Conservation (phyloP, 2,113 vertebrate genomes). For the Syngnathoides biaculeatus region DNA sequence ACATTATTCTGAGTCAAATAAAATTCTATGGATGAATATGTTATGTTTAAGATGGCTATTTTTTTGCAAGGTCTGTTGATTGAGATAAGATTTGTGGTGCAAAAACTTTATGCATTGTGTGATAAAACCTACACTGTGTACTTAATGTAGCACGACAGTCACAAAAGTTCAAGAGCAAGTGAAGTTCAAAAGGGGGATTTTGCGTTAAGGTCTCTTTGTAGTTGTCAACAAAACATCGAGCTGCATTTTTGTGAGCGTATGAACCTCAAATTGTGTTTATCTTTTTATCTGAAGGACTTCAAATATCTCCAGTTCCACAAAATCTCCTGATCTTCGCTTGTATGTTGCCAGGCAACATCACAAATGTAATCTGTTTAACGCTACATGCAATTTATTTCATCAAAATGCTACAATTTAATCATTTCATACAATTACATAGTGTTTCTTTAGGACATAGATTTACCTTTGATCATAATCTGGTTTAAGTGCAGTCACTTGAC, state of each 20-base stretch:
- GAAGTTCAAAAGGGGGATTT: conserved; percentile 10
- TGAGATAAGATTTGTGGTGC: background rate
- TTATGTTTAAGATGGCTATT: too few species aligned
- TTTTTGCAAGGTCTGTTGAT: too few species aligned
- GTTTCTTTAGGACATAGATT: conserved; percentile 2
- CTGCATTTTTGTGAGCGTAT: conserved; percentile 6
- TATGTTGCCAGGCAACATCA: conserved; percentile 25
- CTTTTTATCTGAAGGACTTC: conserved; percentile 2
- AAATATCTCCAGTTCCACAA: conserved; percentile 27
- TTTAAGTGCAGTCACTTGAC: too few species aligned
- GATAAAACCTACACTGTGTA: background rate
- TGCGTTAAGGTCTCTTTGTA: background rate
- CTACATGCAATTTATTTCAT: background rate
- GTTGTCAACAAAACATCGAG: background rate
- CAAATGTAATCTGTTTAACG: conserved; percentile 33
- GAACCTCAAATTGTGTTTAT: background rate
- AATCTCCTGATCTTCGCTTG: conserved; percentile 55
- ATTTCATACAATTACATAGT: conserved; percentile 6
- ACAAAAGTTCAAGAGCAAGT: background rate
- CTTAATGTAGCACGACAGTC: background rate
- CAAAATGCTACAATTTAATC: conserved; percentile 23
- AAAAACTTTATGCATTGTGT: background rate
- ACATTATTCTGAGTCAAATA: too few species aligned
- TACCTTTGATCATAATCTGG: too few species aligned
- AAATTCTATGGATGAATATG: too few species aligned